Base-by-base conservation (phyloP, 1,140 invertebrate species). In the Phthorimaea operculella region DNA sequence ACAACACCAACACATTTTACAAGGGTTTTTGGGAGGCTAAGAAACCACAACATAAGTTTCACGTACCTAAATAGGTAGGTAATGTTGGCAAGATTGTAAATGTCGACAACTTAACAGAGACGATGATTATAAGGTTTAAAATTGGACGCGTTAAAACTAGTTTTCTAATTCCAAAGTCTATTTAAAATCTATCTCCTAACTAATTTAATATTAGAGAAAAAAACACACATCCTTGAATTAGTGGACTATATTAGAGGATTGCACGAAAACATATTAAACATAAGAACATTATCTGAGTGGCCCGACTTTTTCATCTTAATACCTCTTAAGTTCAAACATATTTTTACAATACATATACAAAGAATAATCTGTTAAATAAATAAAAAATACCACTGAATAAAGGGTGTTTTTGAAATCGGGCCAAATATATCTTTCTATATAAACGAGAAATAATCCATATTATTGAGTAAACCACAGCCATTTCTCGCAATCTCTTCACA, bases 241-340 rank as follows among this genome's bases (percentile, higher is more conserved):
- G 44, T 47, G 44, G 15, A 47, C 44, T 47, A 47, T 47, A 16
- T 47, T 47, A 17, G 9, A 47, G n/a, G 44, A 47, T 47, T 47
- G 44, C 44, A 47, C 44, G 10, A 15, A 15, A n/a, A 39, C 3
- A 12, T 39, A 39, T 28, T 39, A 39, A 4, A 39, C 36, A n/a
- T 39, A 39, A 39, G 8, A 39, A 9, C n/a, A 10, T 7, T 6
- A 11, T 34, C 36, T n/a, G 10, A n/a, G 36, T 4, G 36, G 10
- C 36, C 10, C 36, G 36, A 39, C 36, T 5, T 39, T 39, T 39
- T 5, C 36, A 39, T 9, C 36, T 39, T 39, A 5, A n/a, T 28
- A 28, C 21, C 21, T 28, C 21, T 6, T 4, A 28, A 28, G 6
- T 28, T 6, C 21, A 28, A 28, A 28, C 6, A 28, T 6, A 28